These are phyloP conservation scores for Microplitis demolitor DNA, from an alignment of 1,140 invertebrate genomes.

Conservation along the genomic window DNA sequence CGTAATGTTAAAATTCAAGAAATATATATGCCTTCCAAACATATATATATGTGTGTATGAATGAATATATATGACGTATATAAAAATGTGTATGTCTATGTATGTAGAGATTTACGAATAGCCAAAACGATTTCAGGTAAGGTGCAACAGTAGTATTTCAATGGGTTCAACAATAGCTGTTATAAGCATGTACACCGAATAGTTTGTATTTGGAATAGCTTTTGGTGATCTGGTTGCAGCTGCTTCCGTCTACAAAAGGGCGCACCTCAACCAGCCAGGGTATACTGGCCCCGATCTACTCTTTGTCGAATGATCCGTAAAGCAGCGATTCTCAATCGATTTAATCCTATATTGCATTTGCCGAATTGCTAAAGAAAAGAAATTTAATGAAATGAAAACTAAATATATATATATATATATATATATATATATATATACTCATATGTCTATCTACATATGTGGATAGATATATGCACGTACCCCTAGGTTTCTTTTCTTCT, in stretches of 20 bases:
- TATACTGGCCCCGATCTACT: conserved; percentile 19
- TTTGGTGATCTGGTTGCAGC: conserved; percentile 22
- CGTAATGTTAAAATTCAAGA: too few relatives aligned
- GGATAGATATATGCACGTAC: background rate
- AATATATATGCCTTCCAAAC: too few relatives aligned
- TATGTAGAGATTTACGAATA: background rate
- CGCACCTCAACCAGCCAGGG: conserved; percentile 18
- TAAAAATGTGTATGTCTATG: background rate
- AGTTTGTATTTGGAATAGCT: conserved; percentile 26
- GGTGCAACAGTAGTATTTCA: conserved; percentile 25
- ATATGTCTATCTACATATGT: too few relatives aligned
- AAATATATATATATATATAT: background rate
- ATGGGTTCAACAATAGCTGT: conserved; percentile 6
- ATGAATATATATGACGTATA: too few relatives aligned
- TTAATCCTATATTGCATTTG: background rate
- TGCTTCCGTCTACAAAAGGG: conserved; percentile 27
- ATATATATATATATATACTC: too few relatives aligned
- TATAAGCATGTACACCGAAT: conserved; percentile 13
- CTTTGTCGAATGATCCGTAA: conserved; percentile 27
- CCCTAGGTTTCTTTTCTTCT: background rate
- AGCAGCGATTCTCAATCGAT: conserved; percentile 27
- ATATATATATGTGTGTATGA: too few relatives aligned
- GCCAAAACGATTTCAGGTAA: conserved; percentile 12
- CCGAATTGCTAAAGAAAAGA: background rate
- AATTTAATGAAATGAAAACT: background rate